Conservation (phyloP, 1,140 invertebrate species). For the Formica selysi region DNA sequence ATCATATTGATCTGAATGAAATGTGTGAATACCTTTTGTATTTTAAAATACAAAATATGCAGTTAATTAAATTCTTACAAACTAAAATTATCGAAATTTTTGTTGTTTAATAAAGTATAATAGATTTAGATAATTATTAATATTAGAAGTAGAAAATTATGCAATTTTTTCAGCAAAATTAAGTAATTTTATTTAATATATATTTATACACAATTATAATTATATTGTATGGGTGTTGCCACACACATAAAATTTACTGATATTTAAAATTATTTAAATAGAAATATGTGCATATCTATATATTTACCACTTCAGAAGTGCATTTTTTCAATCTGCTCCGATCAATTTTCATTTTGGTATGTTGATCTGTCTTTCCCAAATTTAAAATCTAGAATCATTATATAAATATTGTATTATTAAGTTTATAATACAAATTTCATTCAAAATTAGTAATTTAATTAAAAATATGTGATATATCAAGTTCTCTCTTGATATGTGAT, state of each 20-base stretch:
- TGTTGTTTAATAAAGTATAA: background rate
- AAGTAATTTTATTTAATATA: conserved; percentile 19
- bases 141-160: background rate
- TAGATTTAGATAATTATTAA: background rate
- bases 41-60: background rate
- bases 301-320: conserved; percentile 94
- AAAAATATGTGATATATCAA: background rate
- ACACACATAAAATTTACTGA: background rate
- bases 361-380: conserved; percentile 54
- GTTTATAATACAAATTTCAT: background rate
- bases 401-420: conserved; percentile 35
- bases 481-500: background rate
- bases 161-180: background rate
- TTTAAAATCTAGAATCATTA: conserved; percentile 76
- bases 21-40: background rate
- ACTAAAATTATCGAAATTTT: background rate
- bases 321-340: conserved; percentile 94
- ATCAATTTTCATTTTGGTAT: conserved; percentile 93
- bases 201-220: background rate
- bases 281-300: background rate
- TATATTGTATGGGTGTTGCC: background rate
- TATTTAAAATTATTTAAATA: background rate
- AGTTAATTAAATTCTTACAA: background rate
- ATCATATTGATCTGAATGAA: conserved; percentile 30
- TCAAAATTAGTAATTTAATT: conserved; percentile 1